phyloP scores from a whole-genome alignment of 2,888 invertebrate species.

The Salticus scenicus region DNA sequence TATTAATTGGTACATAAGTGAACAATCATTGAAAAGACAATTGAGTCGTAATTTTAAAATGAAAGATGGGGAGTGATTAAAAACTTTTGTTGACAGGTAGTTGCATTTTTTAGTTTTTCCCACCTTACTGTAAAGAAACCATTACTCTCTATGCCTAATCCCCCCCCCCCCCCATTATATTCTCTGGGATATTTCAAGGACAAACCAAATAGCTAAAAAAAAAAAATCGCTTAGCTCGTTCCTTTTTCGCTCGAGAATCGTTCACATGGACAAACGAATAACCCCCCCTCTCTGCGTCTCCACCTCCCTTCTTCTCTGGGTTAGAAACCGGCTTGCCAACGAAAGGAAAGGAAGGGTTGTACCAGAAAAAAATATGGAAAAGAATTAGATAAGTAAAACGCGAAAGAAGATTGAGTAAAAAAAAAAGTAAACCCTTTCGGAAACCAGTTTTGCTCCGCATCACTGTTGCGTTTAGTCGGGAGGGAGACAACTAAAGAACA shows the following conservation, averaged over 20 bases:
- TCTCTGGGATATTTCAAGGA: neutral
- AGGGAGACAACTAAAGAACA: constrained; percentile 19
- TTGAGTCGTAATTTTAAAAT: too few relatives aligned
- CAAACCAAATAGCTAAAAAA: neutral
- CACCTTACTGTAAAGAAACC: too few relatives aligned
- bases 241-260: neutral
- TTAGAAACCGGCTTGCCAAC: neutral
- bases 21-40: too few relatives aligned
- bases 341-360: constrained; percentile 15
- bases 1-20: too few relatives aligned
- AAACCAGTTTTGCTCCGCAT: neutral
- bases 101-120: too few relatives aligned
- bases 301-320: neutral
- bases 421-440: neutral
- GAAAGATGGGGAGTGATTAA: too few relatives aligned
- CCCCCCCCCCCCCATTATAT: neutral
- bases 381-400: neutral
- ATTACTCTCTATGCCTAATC: too few relatives aligned
- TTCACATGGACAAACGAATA: neutral
- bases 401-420: too few relatives aligned
- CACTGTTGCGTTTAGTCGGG: neutral
- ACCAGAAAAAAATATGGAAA: neutral
- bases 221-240: neutral
- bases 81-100: too few relatives aligned
- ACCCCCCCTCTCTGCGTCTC: neutral